Evolutionary conservation across 2,888 invertebrate species (phyloP), one percentile per base, ranked within the genome.

Genomic region (Nomada ferruginata): DNA sequence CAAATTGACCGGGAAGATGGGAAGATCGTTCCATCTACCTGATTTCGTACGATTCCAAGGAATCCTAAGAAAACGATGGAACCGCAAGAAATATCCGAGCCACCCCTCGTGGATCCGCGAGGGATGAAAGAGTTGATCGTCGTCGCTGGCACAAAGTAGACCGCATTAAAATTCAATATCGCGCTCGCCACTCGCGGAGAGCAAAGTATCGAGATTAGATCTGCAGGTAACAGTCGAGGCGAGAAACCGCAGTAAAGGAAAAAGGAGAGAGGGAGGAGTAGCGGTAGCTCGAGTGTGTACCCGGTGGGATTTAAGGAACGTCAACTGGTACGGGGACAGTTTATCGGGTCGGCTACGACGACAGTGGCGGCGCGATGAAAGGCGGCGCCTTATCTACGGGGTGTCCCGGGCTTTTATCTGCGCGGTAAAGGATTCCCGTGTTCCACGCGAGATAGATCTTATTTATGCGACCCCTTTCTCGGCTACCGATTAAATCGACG

Each of bases 361-460:
- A 11, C 47, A 15, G 83, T 87, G 15, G 47, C 91, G 92, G 92
- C 89, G 88, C 91, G 91, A 91, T 92, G 92, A 92, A 92, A 92
- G 92, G 89, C 89, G 76, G 81, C 87, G 85, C 86, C 91, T 92
- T 92, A 92, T 91, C 92, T 90, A 87, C 89, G 85, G 89, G 89
- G 89, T 91, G 90, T 89, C 87, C 87, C 84, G 75, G 80, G 82
- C 86, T 84, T 90, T 91, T 92, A 92, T 92, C 91, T 90, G 86
- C 87, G 87, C 88, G 90, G 90, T 91, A 93, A 93, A 93, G 93
- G 93, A 93, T 94, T 93, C 93, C 89, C 93, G 91, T 93, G 93
- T 93, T 93, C 86, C 89, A 85, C 88, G 85, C 87, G 80, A 91
- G 91, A 92, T 92, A 92, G 91, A 93, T 92, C 93, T 93, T 93